phyloP scores from a whole-genome alignment of 2,888 invertebrate species.

The Mesorhabditis sp. region DNA sequence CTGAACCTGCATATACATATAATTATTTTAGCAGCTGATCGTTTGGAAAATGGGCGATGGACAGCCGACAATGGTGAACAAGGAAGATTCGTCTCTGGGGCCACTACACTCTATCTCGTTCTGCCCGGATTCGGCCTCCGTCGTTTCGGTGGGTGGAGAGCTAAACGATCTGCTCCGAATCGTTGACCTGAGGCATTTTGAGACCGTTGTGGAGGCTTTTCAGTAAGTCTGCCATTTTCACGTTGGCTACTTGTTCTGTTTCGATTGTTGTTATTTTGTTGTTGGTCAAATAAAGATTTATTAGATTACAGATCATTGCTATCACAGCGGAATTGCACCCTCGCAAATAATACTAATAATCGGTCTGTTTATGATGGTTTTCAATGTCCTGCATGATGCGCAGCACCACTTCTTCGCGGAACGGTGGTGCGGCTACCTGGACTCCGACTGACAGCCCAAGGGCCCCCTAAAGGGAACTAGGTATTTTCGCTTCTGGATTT shows the following conservation, averaged over 20 bases:
- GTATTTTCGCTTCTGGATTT: neutral
- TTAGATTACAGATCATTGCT: no score
- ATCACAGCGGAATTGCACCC: no score
- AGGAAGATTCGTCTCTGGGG: neutral
- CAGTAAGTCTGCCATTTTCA: constrained; percentile 12
- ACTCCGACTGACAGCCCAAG: constrained; percentile 47
- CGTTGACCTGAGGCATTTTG: constrained; percentile 40
- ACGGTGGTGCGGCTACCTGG: constrained; percentile 49
- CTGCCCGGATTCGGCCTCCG: constrained; percentile 41
- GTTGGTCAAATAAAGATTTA: no score
- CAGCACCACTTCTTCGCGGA: constrained; percentile 40
- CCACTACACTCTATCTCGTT: constrained; percentile 23
- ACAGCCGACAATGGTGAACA: constrained; percentile 21
- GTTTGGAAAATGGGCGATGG: constrained; percentile 42
- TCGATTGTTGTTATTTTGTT: no score
- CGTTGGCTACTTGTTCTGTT: no score
- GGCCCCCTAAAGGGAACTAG: constrained; percentile 22
- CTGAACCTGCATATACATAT: neutral
- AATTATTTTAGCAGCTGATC: constrained; percentile 36
- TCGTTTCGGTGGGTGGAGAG: constrained; percentile 42
- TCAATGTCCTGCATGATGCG: constrained; percentile 45
- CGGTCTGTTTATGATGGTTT: constrained; percentile 10
- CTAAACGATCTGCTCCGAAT: constrained; percentile 41
- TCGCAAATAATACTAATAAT: neutral
- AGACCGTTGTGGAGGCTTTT: constrained; percentile 37